Evolutionary conservation across 2,888 invertebrate species (phyloP).

Genomic region (Alloscopus bannaensis): DNA sequence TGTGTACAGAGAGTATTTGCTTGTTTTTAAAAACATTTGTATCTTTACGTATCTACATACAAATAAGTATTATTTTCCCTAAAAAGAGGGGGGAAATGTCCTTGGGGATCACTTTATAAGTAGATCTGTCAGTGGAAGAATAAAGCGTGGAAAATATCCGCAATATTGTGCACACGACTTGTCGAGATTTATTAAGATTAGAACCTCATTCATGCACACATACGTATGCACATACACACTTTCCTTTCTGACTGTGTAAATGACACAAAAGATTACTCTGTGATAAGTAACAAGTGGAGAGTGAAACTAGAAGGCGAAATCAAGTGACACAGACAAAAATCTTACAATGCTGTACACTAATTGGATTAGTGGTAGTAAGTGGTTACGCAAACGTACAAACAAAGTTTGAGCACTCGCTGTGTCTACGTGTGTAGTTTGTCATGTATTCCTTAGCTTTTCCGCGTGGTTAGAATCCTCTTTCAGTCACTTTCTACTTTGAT

Average conservation of each 20-base stretch:
- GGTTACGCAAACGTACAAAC: slow-evolving; percentile 5
- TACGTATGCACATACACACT: not conserved
- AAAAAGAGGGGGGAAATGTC: slow-evolving; percentile 16
- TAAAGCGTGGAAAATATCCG: slow-evolving; percentile 47
- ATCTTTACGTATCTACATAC: too few species aligned
- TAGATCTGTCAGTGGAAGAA: slow-evolving; percentile 32
- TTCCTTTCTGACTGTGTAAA: slow-evolving; percentile 21
- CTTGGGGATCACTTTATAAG: slow-evolving; percentile 33
- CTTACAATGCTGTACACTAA: slow-evolving; percentile 23
- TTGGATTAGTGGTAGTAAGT: slow-evolving; percentile 24
- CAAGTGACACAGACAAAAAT: slow-evolving; percentile 34
- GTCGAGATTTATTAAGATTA: slow-evolving; percentile 35
- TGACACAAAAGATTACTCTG: slow-evolving; percentile 15
- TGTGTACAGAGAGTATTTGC: too few species aligned
- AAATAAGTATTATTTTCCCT: too few species aligned
- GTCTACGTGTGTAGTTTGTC: too few species aligned
- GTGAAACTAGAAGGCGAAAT: slow-evolving; percentile 22
- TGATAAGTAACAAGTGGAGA: slow-evolving; percentile 24
- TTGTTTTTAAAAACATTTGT: too few species aligned
- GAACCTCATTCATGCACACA: not conserved
- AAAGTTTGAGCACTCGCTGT: not conserved
- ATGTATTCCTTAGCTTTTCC: too few species aligned
- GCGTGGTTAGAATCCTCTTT: too few species aligned
- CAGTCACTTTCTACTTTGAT: too few species aligned
- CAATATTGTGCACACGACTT: too few species aligned